phyloP scores from a whole-genome alignment of 2,888 invertebrate genomes.

The Trypoxylon attenuatum region DNA sequence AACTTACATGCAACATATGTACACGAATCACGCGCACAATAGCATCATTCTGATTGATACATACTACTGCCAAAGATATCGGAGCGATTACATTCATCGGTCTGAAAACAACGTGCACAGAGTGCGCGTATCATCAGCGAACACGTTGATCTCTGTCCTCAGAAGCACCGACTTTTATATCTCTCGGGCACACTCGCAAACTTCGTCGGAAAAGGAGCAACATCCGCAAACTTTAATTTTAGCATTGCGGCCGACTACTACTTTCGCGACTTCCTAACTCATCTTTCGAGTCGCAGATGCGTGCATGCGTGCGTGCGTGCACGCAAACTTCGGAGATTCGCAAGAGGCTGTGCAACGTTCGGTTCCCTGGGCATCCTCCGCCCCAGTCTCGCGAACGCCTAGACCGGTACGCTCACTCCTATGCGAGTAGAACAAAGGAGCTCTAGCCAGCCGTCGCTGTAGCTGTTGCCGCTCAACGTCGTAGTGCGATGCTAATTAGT shows the following conservation, averaged over 20 bases:
- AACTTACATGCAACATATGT: too few relatives aligned
- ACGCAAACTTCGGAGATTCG: background rate
- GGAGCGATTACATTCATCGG: too few relatives aligned
- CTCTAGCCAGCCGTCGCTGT: slow-evolving; percentile 35
- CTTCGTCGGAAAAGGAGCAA: background rate
- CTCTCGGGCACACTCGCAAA: background rate
- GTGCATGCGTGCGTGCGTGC: background rate
- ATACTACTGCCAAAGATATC: too few relatives aligned
- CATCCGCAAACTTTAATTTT: background rate
- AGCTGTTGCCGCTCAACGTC: slow-evolving; percentile 38
- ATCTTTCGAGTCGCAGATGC: background rate
- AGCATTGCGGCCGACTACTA: background rate
- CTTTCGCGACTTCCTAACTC: background rate
- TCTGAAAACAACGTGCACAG: too few relatives aligned
- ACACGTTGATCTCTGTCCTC: too few relatives aligned
- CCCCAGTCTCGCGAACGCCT: background rate
- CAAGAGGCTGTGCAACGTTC: background rate
- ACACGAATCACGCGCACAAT: too few relatives aligned
- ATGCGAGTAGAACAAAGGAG: slow-evolving; percentile 40
- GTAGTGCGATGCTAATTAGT: slow-evolving; percentile 33
- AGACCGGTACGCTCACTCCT: slow-evolving; percentile 1
- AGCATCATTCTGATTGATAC: too few relatives aligned
- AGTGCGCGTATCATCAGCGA: too few relatives aligned
- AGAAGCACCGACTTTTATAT: background rate
- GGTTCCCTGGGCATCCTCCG: too few relatives aligned